A percentile compares a stretch with the other conserved stretches of the same genome.
phyloP scores from a whole-genome alignment of 2,797 vertebrate genomes.

The Thripadectes ignobilis region DNA sequence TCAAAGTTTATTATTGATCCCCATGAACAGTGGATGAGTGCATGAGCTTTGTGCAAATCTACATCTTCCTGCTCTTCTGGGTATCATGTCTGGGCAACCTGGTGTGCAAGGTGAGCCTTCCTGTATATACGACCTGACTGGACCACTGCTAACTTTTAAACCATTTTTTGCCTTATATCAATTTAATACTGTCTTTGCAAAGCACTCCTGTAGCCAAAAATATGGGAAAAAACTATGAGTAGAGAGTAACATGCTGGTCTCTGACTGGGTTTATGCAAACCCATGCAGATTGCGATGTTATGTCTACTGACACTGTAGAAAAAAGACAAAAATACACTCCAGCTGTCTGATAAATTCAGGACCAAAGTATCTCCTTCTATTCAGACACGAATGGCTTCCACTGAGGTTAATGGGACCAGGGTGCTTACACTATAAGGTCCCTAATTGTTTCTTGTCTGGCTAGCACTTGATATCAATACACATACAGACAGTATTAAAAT shows the following conservation, averaged over 20 bases:
- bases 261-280: slow-evolving; percentile 11
- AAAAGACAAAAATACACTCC: slow-evolving; percentile 40
- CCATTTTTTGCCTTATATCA: not conserved
- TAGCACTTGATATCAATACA: not conserved
- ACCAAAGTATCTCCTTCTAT: slow-evolving; percentile 2
- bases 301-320: slow-evolving; percentile 26
- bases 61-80: not conserved
- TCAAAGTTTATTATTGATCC: not conserved
- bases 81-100: not conserved
- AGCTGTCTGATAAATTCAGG: slow-evolving; percentile 25
- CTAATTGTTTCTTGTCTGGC: slow-evolving; percentile 36
- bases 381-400: not conserved
- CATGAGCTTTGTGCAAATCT: not conserved
- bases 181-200: not conserved
- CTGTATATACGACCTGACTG: not conserved
- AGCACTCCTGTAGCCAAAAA: not conserved
- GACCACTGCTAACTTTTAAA: not conserved
- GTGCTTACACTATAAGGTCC: not conserved
- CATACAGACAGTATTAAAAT: not conserved
- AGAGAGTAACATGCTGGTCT: not conserved
- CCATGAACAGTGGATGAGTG: not conserved
- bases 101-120: not conserved
- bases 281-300: not conserved
- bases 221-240: not conserved
- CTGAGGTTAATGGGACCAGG: slow-evolving; percentile 6